A percentile compares a stretch with the other conserved stretches of the same genome.
phyloP scores from a whole-genome alignment of 30 jellyfish, hydroid and myxozoan genomes.

The Hydractinia echinata region DNA sequence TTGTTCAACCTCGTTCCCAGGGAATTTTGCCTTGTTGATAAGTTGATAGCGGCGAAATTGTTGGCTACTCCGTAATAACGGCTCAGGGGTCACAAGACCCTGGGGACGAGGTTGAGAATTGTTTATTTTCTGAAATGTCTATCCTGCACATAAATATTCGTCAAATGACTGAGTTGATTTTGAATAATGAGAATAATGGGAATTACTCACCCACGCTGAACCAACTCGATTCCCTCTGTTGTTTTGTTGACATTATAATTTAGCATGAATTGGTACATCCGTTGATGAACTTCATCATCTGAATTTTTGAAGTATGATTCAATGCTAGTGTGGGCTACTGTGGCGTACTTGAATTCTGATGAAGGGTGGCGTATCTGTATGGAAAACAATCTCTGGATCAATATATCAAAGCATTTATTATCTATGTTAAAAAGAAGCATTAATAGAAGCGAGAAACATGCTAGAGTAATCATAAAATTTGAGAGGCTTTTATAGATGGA shows the following conservation, averaged over 20 bases:
- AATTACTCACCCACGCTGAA: constrained; percentile 34
- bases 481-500: no score
- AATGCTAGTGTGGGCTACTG: constrained; percentile 53
- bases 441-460: not conserved
- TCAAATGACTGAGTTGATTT: no score
- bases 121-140: no score
- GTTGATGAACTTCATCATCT: constrained; percentile 28
- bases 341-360: constrained; percentile 41
- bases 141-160: no score
- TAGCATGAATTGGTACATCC: constrained; percentile 47
- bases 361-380: constrained; percentile 55
- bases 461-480: no score
- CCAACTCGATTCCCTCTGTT: constrained; percentile 36
- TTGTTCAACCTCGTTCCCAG: no score
- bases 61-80: no score
- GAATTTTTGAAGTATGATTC: constrained; percentile 46
- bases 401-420: not conserved
- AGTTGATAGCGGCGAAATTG: no score
- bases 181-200: no score
- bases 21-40: no score
- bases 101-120: no score
- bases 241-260: constrained; percentile 31
- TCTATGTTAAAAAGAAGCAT: not conserved
- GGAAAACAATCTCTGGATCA: not conserved
- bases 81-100: no score